These are phyloP conservation scores for Hucho hucho DNA, from an alignment of 2,113 vertebrate species.

Conservation along the genomic window DNA sequence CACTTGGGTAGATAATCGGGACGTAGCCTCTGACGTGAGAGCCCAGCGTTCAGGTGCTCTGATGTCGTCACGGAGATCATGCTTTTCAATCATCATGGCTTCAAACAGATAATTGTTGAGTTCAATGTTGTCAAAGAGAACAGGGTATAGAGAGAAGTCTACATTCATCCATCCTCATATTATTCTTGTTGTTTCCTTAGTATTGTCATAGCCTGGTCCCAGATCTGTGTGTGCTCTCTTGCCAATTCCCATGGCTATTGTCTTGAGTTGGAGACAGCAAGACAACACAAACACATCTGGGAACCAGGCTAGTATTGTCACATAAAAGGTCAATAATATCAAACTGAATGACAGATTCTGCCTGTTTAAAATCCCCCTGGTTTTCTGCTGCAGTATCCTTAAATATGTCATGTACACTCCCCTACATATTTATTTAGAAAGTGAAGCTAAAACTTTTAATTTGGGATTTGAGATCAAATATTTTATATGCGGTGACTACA, in stretches of 20 bases:
- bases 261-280: no score
- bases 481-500: no score
- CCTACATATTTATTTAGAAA: no score
- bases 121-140: conserved; percentile 21
- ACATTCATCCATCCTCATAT: conserved; percentile 21
- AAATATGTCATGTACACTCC: conserved; percentile 57
- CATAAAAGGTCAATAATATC: not conserved
- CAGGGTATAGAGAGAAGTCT: conserved; percentile 16
- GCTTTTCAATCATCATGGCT: conserved; percentile 24
- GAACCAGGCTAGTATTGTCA: conserved; percentile 8
- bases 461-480: no score
- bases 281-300: no score
- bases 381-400: conserved; percentile 60
- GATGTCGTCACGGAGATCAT: not conserved
- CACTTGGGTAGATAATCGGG: no score
- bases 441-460: no score
- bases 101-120: conserved; percentile 13
- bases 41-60: not conserved
- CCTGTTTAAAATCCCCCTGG: conserved; percentile 11
- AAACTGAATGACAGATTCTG: conserved; percentile 2
- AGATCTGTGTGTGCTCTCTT: no score
- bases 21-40: conserved; percentile 7
- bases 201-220: conserved; percentile 4
- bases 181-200: conserved; percentile 37
- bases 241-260: no score